Percentiles rank a stretch among this genome's conserved stretches.
phyloP scores from a whole-genome alignment of 2,888 invertebrate genomes.

The Euplagia quadripunctaria region DNA sequence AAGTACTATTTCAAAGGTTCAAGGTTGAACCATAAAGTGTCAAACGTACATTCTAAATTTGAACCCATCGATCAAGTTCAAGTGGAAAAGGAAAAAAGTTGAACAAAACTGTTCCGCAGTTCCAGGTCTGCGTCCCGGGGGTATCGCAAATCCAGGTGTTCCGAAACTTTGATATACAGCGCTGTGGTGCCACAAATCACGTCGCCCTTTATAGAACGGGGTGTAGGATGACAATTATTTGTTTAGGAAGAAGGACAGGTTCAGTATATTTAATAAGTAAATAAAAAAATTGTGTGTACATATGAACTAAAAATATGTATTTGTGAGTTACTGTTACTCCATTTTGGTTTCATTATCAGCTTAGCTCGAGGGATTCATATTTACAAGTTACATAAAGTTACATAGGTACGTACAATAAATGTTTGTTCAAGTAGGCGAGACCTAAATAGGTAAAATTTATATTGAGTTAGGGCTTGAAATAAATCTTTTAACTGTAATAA shows the following conservation, averaged over 20 bases:
- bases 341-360: neutral
- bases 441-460: no score
- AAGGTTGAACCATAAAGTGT: constrained; percentile 15
- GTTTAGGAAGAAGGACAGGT: neutral
- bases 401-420: no score
- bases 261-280: neutral
- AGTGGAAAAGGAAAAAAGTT: constrained; percentile 18
- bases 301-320: neutral
- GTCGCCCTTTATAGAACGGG: constrained; percentile 56
- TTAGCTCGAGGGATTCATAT: no score
- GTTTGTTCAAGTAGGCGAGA: no score
- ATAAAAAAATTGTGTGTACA: neutral
- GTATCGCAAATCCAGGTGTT: constrained; percentile 58
- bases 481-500: no score
- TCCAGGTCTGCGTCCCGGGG: constrained; percentile 35
- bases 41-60: constrained; percentile 30
- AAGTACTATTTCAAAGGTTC: neutral
- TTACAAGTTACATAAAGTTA: no score
- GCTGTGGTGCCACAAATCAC: constrained; percentile 62
- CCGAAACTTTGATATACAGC: constrained; percentile 59
- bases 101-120: constrained; percentile 37
- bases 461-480: no score
- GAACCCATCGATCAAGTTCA: constrained; percentile 39
- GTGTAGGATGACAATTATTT: constrained; percentile 36
- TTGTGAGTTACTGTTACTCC: neutral